phyloP scores from a whole-genome alignment of 2,888 invertebrate species.

The Periphyllus acericola region DNA sequence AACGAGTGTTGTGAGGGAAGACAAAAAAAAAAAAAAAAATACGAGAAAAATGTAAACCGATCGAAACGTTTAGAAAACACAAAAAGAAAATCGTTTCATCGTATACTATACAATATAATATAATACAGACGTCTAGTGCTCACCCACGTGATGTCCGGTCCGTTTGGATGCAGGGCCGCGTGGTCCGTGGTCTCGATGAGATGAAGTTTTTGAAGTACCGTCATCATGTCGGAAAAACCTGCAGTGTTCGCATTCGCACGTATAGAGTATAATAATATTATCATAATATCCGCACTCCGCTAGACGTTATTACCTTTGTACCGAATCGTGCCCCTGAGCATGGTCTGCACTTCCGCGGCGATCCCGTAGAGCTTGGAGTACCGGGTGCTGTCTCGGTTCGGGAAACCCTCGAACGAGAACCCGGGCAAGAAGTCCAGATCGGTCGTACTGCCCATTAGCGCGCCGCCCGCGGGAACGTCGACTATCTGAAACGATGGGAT shows the following conservation, averaged over 20 bases:
- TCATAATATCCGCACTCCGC: too few species aligned
- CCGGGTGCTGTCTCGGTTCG: constrained; percentile 93
- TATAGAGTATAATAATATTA: not conserved
- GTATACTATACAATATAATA: not conserved
- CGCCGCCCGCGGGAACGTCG: constrained; percentile 89
- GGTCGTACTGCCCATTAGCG: constrained; percentile 83
- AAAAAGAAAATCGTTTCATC: not conserved
- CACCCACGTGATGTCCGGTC: constrained; percentile 97
- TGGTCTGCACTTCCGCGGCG: constrained; percentile 82
- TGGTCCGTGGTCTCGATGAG: constrained; percentile 86
- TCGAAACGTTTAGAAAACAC: not conserved
- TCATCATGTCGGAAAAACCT: constrained; percentile 90
- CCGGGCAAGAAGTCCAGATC: constrained; percentile 93
- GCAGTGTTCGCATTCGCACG: not conserved
- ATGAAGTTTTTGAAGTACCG: constrained; percentile 87
- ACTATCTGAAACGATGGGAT: constrained; percentile 73
- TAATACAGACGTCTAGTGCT: constrained; percentile 62
- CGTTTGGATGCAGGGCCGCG: constrained; percentile 91
- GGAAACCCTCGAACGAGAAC: constrained; percentile 94
- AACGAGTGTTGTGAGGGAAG: not conserved
- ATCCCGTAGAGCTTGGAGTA: constrained; percentile 91
- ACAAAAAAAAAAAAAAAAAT: not conserved
- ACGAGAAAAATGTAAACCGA: not conserved
- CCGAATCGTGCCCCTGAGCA: constrained; percentile 92
- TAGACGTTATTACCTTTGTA: constrained; percentile 73